A percentile compares a stretch with the other conserved stretches of the same genome.
phyloP scores from a whole-genome alignment of 2,113 vertebrate species.

The Saccopteryx bilineata region DNA sequence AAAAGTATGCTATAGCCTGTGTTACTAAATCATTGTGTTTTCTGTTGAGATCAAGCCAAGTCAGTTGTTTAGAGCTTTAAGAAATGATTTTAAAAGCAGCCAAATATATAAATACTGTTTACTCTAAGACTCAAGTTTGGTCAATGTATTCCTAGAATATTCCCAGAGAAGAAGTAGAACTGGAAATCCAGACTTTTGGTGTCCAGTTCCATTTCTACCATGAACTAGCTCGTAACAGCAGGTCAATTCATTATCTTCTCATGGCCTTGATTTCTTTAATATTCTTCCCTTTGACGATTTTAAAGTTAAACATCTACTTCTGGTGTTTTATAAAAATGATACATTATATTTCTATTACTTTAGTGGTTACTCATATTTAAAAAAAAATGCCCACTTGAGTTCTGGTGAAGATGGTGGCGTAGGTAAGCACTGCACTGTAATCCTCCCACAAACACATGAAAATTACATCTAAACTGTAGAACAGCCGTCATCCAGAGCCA shows the following conservation, averaged over 20 bases:
- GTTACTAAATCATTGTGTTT: neutral
- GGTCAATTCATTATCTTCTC: neutral
- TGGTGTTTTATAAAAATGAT: neutral
- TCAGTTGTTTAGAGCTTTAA: neutral
- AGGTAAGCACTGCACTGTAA: no score
- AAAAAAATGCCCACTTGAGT: neutral
- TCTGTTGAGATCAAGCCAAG: neutral
- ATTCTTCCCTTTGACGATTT: neutral
- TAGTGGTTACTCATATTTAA: neutral
- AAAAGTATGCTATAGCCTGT: neutral
- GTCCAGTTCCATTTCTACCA: neutral
- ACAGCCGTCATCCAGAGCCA: no score
- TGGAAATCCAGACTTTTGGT: neutral
- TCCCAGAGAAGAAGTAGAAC: neutral
- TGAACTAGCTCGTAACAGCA: neutral
- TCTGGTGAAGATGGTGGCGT: no score
- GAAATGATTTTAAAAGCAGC: neutral
- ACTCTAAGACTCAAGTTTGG: neutral
- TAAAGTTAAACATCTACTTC: neutral
- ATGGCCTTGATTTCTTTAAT: neutral
- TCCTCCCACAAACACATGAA: no score
- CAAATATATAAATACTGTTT: slow-evolving; percentile 1
- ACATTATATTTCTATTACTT: neutral
- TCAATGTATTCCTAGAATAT: neutral
- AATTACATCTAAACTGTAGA: no score